A percentile compares a stretch with the other conserved stretches of the same genome.
Conservation (phyloP, 1,140 invertebrate genomes). For the Eciton burchellii region DNA sequence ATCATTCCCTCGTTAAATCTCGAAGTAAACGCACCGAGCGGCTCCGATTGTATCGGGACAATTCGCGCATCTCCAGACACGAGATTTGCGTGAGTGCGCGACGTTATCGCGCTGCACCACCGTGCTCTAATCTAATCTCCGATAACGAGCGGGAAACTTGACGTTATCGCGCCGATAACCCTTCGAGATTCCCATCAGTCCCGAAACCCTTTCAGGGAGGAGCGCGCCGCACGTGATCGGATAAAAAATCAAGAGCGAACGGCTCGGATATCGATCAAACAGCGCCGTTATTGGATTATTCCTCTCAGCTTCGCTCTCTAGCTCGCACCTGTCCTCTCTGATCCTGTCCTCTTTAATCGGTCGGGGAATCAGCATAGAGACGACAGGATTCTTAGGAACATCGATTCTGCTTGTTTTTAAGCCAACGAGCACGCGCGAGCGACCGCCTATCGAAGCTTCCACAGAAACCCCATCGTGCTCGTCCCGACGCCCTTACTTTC, state of each 20-base stretch:
- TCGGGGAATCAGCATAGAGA: neutral
- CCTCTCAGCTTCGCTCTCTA: too few relatives aligned
- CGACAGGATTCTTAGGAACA: neutral
- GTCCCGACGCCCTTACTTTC: slow-evolving; percentile 11
- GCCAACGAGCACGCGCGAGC: too few relatives aligned
- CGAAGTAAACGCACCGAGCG: neutral
- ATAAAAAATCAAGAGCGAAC: neutral
- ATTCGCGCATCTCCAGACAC: neutral
- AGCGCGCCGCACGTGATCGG: neutral
- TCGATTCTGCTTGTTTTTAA: too few relatives aligned
- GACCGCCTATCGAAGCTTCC: too few relatives aligned
- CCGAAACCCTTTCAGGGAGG: slow-evolving; percentile 20
- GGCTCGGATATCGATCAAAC: slow-evolving; percentile 12
- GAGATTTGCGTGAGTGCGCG: slow-evolving; percentile 41
- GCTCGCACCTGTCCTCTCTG: too few relatives aligned
- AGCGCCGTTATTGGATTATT: neutral
- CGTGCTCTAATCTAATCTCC: slow-evolving; percentile 65
- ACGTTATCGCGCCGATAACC: slow-evolving; percentile 53
- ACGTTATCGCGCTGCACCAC: slow-evolving; percentile 60
- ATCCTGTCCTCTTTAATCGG: neutral
- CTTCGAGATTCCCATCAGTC: slow-evolving; percentile 52
- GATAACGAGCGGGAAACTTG: slow-evolving; percentile 41
- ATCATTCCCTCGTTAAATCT: neutral
- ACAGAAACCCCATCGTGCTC: too few relatives aligned
- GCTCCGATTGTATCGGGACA: slow-evolving; percentile 11